A percentile compares a stretch with the other conserved stretches of the same genome.
phyloP scores from a whole-genome alignment of 2,797 vertebrate species.

The Morelia viridis region DNA sequence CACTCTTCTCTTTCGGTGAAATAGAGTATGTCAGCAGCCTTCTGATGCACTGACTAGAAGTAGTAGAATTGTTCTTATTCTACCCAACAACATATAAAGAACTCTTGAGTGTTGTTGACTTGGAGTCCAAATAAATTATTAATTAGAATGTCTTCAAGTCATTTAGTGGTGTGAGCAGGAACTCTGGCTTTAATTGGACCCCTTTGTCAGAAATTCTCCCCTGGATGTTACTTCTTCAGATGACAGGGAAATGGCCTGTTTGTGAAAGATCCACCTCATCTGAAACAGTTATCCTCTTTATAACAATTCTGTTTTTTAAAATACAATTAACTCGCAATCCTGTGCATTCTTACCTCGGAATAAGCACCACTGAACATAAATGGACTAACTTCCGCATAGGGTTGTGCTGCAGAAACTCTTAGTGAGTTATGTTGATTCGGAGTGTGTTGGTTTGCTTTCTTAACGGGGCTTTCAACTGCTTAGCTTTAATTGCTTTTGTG shows the following conservation, averaged over 20 bases:
- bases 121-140: slow-evolving; percentile 5
- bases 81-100: background rate
- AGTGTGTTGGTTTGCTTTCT: background rate
- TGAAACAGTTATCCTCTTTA: background rate
- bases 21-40: background rate
- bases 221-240: background rate
- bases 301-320: background rate
- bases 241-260: too few species aligned
- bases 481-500: background rate
- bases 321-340: background rate
- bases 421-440: background rate
- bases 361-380: background rate
- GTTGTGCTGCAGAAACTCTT: background rate
- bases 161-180: too few species aligned
- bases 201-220: too few species aligned
- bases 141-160: background rate
- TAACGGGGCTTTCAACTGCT: background rate
- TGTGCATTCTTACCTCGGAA: background rate
- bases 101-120: background rate
- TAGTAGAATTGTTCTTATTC: background rate
- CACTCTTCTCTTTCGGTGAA: background rate
- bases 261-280: background rate
- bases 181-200: too few species aligned
- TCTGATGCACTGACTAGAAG: background rate
- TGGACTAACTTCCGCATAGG: background rate